Conservation (phyloP, 2,797 vertebrate species). For the Coreius guichenoti region DNA sequence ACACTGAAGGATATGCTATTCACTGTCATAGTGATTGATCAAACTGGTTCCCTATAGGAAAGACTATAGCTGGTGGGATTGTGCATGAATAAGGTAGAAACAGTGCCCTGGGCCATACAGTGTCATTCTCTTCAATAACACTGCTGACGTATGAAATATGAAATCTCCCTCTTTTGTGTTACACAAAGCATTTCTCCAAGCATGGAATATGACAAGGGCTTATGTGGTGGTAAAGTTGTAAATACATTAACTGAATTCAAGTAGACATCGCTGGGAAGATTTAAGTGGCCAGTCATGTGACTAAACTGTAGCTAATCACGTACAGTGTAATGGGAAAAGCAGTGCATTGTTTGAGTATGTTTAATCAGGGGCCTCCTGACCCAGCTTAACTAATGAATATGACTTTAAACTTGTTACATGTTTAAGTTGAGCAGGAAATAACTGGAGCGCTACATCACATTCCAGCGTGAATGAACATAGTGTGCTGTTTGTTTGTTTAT, state of each 20-base stretch:
- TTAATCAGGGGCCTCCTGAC: constrained; percentile 7
- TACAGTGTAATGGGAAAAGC: neutral
- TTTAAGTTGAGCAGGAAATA: constrained; percentile 22
- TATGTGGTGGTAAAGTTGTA: constrained; percentile 4
- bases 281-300: constrained; percentile 20
- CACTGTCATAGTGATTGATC: constrained; percentile 15
- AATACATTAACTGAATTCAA: neutral
- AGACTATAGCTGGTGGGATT: neutral
- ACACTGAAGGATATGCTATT: constrained; percentile 13
- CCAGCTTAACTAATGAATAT: neutral
- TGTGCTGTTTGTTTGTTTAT: constrained; percentile 37
- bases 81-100: neutral
- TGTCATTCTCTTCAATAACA: constrained; percentile 10
- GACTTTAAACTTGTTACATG: constrained; percentile 18
- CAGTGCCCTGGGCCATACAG: neutral
- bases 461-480: constrained; percentile 28
- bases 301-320: neutral
- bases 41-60: constrained; percentile 5
- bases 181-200: constrained; percentile 7
- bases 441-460: constrained; percentile 13
- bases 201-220: neutral
- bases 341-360: neutral
- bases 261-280: neutral
- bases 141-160: neutral
- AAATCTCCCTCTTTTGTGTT: constrained; percentile 23